A percentile compares a stretch with the other conserved stretches of the same genome.
Conservation (phyloP, 2,888 invertebrate genomes). For the Eilema sororculum region DNA sequence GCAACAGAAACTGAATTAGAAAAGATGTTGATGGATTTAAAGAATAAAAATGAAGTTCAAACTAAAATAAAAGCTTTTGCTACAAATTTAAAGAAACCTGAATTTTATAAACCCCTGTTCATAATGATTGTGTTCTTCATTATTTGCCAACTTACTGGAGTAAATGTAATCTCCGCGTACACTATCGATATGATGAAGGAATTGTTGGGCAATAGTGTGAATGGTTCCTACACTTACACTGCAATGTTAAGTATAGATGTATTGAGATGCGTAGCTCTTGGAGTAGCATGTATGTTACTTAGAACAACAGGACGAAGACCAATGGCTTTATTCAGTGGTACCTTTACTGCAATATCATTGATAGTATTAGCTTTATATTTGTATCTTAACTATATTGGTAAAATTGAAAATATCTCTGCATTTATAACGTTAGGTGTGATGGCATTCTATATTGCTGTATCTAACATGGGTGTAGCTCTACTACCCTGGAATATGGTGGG, state of each 20-base stretch:
- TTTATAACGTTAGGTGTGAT: slow-evolving; percentile 82
- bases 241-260: slow-evolving; percentile 90
- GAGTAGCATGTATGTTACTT: slow-evolving; percentile 87
- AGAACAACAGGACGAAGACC: slow-evolving; percentile 88
- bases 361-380: slow-evolving; percentile 83
- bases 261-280: slow-evolving; percentile 87
- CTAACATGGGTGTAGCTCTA: slow-evolving; percentile 88
- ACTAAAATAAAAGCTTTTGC: slow-evolving; percentile 71
- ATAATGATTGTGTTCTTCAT: slow-evolving; percentile 89
- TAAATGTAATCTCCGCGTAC: slow-evolving; percentile 91
- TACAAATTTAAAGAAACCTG: slow-evolving; percentile 80
- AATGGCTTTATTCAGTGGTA: slow-evolving; percentile 88
- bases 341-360: slow-evolving; percentile 88
- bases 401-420: slow-evolving; percentile 66
- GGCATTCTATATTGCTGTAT: slow-evolving; percentile 87
- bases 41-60: slow-evolving; percentile 65
- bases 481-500: slow-evolving; percentile 92
- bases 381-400: slow-evolving; percentile 67
- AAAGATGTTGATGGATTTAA: slow-evolving; percentile 78
- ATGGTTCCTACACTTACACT: slow-evolving; percentile 85
- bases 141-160: slow-evolving; percentile 90
- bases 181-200: slow-evolving; percentile 89
- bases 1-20: slow-evolving; percentile 83
- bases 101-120: slow-evolving; percentile 88
- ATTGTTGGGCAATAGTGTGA: slow-evolving; percentile 82